phyloP scores from a whole-genome alignment of 2,113 vertebrate species.

The Spilogale gracilis region DNA sequence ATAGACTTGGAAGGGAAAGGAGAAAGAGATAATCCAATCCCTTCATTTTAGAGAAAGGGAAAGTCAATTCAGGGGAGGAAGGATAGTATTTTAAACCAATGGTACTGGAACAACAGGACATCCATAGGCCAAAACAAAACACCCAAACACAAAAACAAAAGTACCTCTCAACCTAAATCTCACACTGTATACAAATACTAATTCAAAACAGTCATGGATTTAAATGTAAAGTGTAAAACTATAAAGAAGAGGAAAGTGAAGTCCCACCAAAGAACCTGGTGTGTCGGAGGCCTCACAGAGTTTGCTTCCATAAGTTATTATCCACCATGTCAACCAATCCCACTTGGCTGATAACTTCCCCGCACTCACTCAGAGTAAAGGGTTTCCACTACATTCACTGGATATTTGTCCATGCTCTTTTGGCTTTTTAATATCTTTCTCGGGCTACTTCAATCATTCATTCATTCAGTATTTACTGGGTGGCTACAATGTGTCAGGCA shows the following conservation, averaged over 20 bases:
- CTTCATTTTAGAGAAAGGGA: slow-evolving; percentile 58
- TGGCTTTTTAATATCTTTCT: slow-evolving; percentile 48
- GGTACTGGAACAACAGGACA: not conserved
- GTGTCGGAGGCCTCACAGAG: slow-evolving; percentile 5
- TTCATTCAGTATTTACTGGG: not conserved
- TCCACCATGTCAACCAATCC: slow-evolving; percentile 40
- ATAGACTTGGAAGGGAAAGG: not conserved
- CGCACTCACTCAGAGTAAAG: slow-evolving; percentile 24
- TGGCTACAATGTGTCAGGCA: not conserved
- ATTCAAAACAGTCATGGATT: slow-evolving; percentile 41
- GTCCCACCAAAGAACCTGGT: not conserved
- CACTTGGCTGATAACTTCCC: slow-evolving; percentile 47
- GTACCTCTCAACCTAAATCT: not conserved
- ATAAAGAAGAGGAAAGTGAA: not conserved
- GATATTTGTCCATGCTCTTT: slow-evolving; percentile 51
- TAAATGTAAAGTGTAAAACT: slow-evolving; percentile 55
- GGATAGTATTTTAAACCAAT: slow-evolving; percentile 32
- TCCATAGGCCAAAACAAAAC: not conserved
- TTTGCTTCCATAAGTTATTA: slow-evolving; percentile 44
- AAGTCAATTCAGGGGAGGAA: not conserved
- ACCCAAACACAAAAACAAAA: not conserved
- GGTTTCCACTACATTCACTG: slow-evolving; percentile 38
- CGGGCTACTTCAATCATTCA: slow-evolving; percentile 38
- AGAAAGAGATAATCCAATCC: not conserved
- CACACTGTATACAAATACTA: not conserved